Conservation (phyloP, 1,140 invertebrate genomes). For the Octopus sinensis region DNA sequence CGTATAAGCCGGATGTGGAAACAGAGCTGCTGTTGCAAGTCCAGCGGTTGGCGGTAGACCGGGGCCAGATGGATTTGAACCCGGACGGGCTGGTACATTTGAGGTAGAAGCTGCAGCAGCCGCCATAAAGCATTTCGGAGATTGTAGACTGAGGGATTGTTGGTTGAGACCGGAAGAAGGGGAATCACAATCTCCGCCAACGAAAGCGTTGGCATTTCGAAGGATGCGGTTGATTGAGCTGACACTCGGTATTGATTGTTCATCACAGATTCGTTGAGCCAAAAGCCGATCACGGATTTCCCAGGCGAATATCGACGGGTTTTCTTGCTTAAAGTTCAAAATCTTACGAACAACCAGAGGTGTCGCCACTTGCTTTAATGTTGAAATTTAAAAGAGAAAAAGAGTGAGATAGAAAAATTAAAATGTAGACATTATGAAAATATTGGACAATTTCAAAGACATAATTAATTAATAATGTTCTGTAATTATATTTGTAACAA, state of each 20-base stretch:
- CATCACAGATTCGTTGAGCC: conserved; percentile 93
- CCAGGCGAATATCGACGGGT: conserved; percentile 99
- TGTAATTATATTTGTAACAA: too few species aligned
- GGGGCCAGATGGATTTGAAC: conserved; percentile 17
- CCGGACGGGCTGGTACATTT: conserved; percentile 12
- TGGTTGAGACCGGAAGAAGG: not conserved
- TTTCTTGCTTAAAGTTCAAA: conserved; percentile 95
- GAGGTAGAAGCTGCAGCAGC: not conserved
- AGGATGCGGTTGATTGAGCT: conserved; percentile 95
- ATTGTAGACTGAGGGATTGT: not conserved
- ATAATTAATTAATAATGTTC: too few species aligned
- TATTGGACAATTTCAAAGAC: too few species aligned
- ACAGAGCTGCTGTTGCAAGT: conserved; percentile 18
- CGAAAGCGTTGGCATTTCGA: conserved; percentile 63
- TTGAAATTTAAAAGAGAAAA: not conserved
- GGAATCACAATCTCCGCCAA: conserved; percentile 19
- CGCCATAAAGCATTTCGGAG: not conserved
- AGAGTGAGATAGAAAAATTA: not conserved
- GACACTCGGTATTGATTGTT: conserved; percentile 97
- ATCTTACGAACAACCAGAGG: conserved; percentile 97
- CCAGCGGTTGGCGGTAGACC: conserved; percentile 15
- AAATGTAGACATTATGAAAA: too few species aligned
- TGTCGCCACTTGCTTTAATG: conserved; percentile 86
- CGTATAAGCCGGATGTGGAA: conserved; percentile 17
- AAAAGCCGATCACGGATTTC: conserved; percentile 95